Conservation (phyloP, 2,797 vertebrate species). For the Acrocephalus scirpaceus region DNA sequence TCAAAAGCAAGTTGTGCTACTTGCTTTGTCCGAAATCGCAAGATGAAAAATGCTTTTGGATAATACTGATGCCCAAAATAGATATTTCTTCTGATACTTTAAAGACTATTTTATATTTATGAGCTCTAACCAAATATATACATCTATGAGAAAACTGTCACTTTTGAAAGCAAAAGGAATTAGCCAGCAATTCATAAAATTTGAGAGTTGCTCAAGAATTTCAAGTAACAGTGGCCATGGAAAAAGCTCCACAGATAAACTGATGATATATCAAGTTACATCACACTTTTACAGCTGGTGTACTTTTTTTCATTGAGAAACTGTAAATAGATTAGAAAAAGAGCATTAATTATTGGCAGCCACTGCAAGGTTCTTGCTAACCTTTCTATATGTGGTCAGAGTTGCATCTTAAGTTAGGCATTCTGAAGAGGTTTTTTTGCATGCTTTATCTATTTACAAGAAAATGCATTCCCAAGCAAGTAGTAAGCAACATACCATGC, state of each 20-base stretch:
- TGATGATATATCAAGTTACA: not conserved
- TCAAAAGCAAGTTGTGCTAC: not conserved
- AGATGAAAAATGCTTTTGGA: not conserved
- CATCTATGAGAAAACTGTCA: not conserved
- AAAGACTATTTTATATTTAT: slow-evolving; percentile 12
- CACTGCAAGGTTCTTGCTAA: not conserved
- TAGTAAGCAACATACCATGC: not conserved
- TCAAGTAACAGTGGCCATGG: not conserved
- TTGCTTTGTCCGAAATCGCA: not conserved
- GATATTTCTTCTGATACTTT: not conserved
- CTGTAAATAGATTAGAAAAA: not conserved
- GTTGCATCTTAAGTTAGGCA: not conserved
- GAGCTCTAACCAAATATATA: not conserved
- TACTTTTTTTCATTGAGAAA: not conserved
- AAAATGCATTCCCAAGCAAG: slow-evolving; percentile 42
- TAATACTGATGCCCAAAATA: not conserved
- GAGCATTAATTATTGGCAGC: not conserved
- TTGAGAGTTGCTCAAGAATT: not conserved
- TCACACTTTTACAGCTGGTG: slow-evolving; percentile 5
- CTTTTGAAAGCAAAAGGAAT: not conserved
- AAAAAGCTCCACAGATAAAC: slow-evolving; percentile 17
- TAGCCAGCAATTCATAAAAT: not conserved
- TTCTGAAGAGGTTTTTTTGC: not conserved
- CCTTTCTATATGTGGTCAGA: not conserved
- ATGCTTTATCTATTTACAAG: slow-evolving; percentile 47